A percentile compares a stretch with the other conserved stretches of the same genome.
phyloP scores from a whole-genome alignment of 2,113 vertebrate genomes.

The Nansenia antarctica region DNA sequence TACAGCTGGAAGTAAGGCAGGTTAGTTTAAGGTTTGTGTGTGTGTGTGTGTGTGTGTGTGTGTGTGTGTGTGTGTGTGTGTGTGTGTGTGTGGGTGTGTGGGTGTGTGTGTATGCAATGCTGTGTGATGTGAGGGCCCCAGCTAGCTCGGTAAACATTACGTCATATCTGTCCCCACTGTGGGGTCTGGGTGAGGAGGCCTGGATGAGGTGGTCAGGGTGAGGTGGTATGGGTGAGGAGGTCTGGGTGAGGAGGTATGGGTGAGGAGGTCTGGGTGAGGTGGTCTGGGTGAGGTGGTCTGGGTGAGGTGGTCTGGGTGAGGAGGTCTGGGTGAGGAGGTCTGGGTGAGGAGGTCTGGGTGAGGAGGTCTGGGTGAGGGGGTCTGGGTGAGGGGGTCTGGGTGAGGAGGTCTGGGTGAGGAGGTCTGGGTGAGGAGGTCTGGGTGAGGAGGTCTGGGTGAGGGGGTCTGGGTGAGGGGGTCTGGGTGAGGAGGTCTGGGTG shows the following conservation, averaged over 20 bases:
- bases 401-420: neutral
- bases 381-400: constrained; percentile 23
- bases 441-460: neutral
- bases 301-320: neutral
- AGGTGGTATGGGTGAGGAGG: too few species aligned
- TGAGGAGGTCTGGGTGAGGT: constrained; percentile 11
- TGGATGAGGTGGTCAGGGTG: neutral
- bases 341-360: constrained; percentile 20
- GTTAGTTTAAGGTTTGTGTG: neutral
- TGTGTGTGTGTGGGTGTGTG: neutral
- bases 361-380: too few species aligned
- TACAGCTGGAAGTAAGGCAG: neutral
- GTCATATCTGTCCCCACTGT: constrained; percentile 63
- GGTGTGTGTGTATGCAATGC: neutral
- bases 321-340: constrained; percentile 5
- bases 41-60: neutral
- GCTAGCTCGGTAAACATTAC: constrained; percentile 65
- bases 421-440: too few species aligned
- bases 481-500: neutral
- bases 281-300: constrained; percentile 11
- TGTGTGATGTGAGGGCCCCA: neutral
- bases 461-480: too few species aligned
- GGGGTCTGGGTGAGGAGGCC: neutral
- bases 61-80: neutral
- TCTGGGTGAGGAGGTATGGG: neutral